Conservation (phyloP, 2,113 vertebrate species). For the Pelodiscus sinensis region DNA sequence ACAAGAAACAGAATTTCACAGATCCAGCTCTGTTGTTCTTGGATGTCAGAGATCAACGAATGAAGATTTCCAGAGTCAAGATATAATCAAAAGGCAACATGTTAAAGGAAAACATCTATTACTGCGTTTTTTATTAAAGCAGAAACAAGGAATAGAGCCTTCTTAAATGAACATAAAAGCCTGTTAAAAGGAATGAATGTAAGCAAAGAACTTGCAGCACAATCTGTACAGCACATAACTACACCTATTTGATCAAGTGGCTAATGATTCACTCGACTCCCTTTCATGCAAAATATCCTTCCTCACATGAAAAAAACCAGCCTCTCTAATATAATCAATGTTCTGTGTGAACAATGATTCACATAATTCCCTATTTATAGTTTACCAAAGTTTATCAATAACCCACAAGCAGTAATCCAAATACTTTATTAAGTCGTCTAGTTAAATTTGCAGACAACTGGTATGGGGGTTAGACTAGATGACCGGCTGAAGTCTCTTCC, state of each 20-base stretch:
- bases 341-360: not conserved
- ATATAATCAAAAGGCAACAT: not conserved
- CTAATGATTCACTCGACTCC: not conserved
- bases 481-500: no score
- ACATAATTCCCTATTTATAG: slow-evolving; percentile 26
- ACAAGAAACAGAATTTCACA: not conserved
- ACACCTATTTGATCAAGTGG: not conserved
- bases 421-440: not conserved
- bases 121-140: not conserved
- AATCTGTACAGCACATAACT: not conserved
- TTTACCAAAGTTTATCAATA: not conserved
- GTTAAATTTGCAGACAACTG: not conserved
- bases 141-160: not conserved
- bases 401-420: not conserved
- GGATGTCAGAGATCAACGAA: not conserved
- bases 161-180: not conserved
- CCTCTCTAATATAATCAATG: slow-evolving; percentile 26
- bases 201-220: not conserved
- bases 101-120: not conserved
- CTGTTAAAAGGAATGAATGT: not conserved
- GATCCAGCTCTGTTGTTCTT: not conserved
- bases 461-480: no score
- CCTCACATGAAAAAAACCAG: not conserved
- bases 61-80: not conserved
- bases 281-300: not conserved